phyloP scores from a whole-genome alignment of 2,888 invertebrate genomes.

The Monopis laevigella region DNA sequence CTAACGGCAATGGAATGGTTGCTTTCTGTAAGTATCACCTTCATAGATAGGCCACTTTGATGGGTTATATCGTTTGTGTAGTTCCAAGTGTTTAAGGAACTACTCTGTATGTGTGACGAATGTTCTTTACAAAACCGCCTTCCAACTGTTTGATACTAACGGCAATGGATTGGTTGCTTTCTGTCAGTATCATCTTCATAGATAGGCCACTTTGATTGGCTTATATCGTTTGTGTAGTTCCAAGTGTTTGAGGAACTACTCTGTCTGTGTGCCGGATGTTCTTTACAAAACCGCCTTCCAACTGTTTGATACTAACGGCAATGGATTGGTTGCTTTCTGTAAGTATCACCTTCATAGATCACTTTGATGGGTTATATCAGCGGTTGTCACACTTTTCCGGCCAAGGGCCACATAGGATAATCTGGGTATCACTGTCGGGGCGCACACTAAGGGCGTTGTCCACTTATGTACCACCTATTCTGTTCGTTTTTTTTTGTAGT shows the following conservation, averaged over 20 bases:
- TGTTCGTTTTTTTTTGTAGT: no score
- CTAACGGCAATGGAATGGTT: slow-evolving; percentile 95
- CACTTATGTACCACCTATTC: no score
- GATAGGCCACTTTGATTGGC: no score
- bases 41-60: no score
- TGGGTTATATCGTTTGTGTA: no score
- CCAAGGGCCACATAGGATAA: no score
- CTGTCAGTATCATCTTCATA: slow-evolving; percentile 81
- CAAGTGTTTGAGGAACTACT: slow-evolving; percentile 97
- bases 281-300: slow-evolving; percentile 98
- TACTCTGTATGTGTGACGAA: slow-evolving; percentile 97
- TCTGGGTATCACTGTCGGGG: no score
- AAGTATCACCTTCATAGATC: no score
- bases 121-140: slow-evolving; percentile 97
- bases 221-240: slow-evolving; percentile 96
- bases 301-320: slow-evolving; percentile 97
- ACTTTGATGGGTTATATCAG: no score
- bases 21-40: slow-evolving; percentile 87
- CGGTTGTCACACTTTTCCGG: no score
- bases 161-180: slow-evolving; percentile 96
- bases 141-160: slow-evolving; percentile 97
- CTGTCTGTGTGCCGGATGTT: slow-evolving; percentile 96
- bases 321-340: slow-evolving; percentile 95
- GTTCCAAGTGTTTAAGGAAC: slow-evolving; percentile 97
- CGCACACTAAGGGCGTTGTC: no score